phyloP scores from a whole-genome alignment of 2,113 vertebrate genomes.

The Eurystomus gularis region DNA sequence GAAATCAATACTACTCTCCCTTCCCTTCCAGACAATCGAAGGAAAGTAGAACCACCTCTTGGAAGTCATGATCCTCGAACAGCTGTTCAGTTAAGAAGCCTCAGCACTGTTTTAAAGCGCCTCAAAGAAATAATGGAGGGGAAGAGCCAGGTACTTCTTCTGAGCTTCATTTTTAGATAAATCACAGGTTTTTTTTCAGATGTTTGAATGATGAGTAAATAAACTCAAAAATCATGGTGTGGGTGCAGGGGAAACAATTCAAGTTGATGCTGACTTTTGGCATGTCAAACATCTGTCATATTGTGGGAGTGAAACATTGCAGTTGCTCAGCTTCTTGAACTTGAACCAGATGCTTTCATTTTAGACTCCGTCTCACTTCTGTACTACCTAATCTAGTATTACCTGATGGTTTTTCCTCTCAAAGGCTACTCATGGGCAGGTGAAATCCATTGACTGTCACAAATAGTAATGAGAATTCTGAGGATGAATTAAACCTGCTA shows the following conservation, averaged over 20 bases:
- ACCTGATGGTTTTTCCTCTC: not conserved
- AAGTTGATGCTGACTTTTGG: not conserved
- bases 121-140: slow-evolving; percentile 99
- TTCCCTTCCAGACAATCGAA: slow-evolving; percentile 82
- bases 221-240: not conserved
- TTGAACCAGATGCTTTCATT: not conserved
- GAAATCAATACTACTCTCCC: not conserved
- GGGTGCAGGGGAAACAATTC: not conserved
- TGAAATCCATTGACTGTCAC: not conserved
- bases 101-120: slow-evolving; percentile 91
- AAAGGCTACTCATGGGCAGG: not conserved
- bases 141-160: slow-evolving; percentile 89
- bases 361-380: not conserved
- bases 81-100: slow-evolving; percentile 92
- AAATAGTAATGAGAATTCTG: not conserved
- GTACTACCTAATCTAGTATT: not conserved
- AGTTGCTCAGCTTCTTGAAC: not conserved
- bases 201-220: not conserved
- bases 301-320: not conserved
- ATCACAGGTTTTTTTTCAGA: not conserved
- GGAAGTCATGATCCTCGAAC: slow-evolving; percentile 94
- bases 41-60: slow-evolving; percentile 86
- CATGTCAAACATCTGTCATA: not conserved
- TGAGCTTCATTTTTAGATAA: not conserved
- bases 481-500: not conserved